phyloP scores from a whole-genome alignment of 2,888 invertebrate species.

The Perithous albicinctus region DNA sequence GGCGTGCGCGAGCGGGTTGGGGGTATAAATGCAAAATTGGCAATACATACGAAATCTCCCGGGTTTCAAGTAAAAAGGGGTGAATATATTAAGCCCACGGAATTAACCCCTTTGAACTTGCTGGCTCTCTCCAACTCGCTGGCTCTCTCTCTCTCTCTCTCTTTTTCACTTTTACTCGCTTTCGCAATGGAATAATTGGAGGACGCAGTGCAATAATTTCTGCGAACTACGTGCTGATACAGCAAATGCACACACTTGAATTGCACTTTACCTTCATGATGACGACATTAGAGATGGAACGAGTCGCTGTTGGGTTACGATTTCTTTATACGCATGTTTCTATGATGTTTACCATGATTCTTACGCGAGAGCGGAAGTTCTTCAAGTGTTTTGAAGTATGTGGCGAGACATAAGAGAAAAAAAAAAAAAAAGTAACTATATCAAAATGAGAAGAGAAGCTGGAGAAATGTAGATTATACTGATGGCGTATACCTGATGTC shows the following conservation, averaged over 20 bases:
- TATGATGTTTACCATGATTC: conserved; percentile 19
- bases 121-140: conserved; percentile 68
- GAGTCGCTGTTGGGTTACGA: conserved; percentile 14
- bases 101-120: conserved; percentile 82
- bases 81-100: conserved; percentile 84
- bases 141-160: conserved; percentile 70
- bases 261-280: conserved; percentile 14
- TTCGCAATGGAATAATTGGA: conserved; percentile 83
- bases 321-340: background rate
- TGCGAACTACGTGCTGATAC: conserved; percentile 60
- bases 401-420: conserved; percentile 32
- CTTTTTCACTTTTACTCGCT: conserved; percentile 74
- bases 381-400: background rate
- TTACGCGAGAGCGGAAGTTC: no score
- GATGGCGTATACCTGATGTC: conserved; percentile 25
- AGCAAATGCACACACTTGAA: conserved; percentile 33
- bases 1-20: conserved; percentile 72
- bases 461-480: conserved; percentile 25
- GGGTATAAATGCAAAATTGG: conserved; percentile 85
- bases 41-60: conserved; percentile 85
- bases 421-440: conserved; percentile 16
- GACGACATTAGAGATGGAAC: conserved; percentile 30
- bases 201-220: conserved; percentile 80
- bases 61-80: conserved; percentile 84
- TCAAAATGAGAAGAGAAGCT: background rate